Conservation (phyloP, 2,797 vertebrate genomes). For the Myotis vivesi region DNA sequence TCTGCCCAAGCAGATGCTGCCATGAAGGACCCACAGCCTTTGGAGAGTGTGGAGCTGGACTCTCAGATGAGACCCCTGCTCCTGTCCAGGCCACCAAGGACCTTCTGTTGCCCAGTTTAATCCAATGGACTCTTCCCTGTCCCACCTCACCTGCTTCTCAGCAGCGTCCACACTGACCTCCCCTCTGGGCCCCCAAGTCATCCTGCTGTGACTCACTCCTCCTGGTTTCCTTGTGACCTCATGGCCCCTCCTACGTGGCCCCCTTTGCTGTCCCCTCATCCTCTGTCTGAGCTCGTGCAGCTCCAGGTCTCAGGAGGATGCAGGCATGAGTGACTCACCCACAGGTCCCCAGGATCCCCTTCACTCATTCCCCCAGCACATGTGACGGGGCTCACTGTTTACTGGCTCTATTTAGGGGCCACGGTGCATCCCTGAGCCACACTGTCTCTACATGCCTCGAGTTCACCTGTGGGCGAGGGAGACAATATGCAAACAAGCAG, state of each 20-base stretch:
- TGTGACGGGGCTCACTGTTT: too few species aligned
- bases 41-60: neutral
- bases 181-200: rapidly evolving
- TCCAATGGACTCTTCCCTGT: rapidly evolving
- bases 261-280: neutral
- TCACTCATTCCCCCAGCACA: rapidly evolving
- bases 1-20: neutral
- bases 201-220: neutral
- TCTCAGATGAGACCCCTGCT: neutral
- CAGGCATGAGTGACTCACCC: neutral
- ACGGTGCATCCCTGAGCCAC: rapidly evolving
- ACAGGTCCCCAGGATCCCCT: rapidly evolving
- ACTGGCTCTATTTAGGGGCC: rapidly evolving
- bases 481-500: rapidly evolving
- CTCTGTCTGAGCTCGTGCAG: neutral
- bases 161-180: rapidly evolving
- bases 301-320: neutral
- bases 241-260: rapidly evolving
- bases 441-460: rapidly evolving
- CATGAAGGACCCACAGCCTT: neutral
- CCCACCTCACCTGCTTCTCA: neutral
- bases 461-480: rapidly evolving
- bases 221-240: neutral
- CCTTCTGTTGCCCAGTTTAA: neutral
- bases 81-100: neutral